Evolutionary conservation across 2,797 vertebrate genomes (phyloP), one percentile per base, ranked within the genome.

Genomic region (Lepidocolaptes lacrymiger): DNA sequence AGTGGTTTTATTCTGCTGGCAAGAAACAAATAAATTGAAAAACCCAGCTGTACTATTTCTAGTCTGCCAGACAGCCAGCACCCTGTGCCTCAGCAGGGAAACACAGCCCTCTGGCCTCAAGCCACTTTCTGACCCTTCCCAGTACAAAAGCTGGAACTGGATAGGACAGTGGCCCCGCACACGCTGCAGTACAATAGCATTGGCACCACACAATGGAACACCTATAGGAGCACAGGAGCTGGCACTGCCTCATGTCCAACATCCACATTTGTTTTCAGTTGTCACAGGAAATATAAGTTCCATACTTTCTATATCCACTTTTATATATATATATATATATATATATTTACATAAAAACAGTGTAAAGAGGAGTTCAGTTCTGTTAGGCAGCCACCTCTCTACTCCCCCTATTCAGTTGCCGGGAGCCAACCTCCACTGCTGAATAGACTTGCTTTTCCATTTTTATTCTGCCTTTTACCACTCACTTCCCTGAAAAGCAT

Each of bases 161-260:
- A 3, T 5, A 17, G n/a, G 59, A 63, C 41, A 41, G 34, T 3
- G 34, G 8, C 20, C 6, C 1, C 0, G 9, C n/a, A 30, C 12
- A 21, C 2, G 2, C 16, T 12, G 2, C 30, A 36, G 46, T 23
- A 69, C 34, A 69, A 16, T 15, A 51, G n/a, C 48, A 52, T 0
- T 39, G 36, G 23, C 28, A 56, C 37, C 7, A 43, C 20, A 8
- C 30, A 32, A 4, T 2, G 24, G 43, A 48, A 52, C 17, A 6
- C 21, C 28, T 21, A 10, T 1, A 7, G n/a, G 14, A 69, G n/a
- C 27, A 66, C 39, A 59, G 37, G 32, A 74, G n/a, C 10, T 3
- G 2, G 30, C 36, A 21, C 18, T 1, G 1, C 6, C 3, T 27
- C 1, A 0, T 7, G 23, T 34, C 54, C 49, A 58, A 0, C 15